Evolutionary conservation across 2,888 invertebrate species (phyloP), one percentile per base, ranked within the genome.

Genomic region (Cerastis leucographa): DNA sequence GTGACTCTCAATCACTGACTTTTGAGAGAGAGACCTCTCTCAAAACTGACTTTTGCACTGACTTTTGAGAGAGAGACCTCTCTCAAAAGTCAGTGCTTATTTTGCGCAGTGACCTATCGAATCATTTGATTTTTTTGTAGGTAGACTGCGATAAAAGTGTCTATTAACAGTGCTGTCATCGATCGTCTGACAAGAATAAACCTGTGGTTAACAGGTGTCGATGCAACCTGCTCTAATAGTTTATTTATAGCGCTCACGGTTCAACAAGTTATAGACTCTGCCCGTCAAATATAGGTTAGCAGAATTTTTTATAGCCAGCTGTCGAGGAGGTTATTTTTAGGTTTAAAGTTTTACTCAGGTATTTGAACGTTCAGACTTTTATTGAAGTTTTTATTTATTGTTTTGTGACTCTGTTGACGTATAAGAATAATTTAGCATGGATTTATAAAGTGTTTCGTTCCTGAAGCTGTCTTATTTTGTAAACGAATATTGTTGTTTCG

Each of bases 201-300:
- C 14, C 19, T 46, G 29, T 29, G 35, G 44, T 19, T 40, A 83
- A 54, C 66, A 79, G 29, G 67, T 76, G 59, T 40, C 12, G 17
- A 7, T 59, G 29, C 83, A 76, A 66, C 65, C 51, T 29, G n/a
- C 19, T 61, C 12, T 29, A n/a, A 61, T 40, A 7, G 42, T 76
- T 51, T 77, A 76, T 66, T 77, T 66, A 77, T 61, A 54, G 54
- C 46, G 11, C 11, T 59, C 49, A 42, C 4, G n/a, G 62, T 17
- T 71, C 80, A 84, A 80, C 84, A 80, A 79, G 62, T 80, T 62
- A 84, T 56, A 25, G 19, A 19, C 51, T 46, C 49, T 11, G 7
- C 1, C 17, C 29, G 35, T 22, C n/a, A 70, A 70, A 67, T 61
- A 83, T 56, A 66, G 22, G 62, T 14, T 59, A 29, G 17, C 35